Evolutionary conservation across 2,888 invertebrate species (phyloP).

Genomic region (Steromphala cineraria): DNA sequence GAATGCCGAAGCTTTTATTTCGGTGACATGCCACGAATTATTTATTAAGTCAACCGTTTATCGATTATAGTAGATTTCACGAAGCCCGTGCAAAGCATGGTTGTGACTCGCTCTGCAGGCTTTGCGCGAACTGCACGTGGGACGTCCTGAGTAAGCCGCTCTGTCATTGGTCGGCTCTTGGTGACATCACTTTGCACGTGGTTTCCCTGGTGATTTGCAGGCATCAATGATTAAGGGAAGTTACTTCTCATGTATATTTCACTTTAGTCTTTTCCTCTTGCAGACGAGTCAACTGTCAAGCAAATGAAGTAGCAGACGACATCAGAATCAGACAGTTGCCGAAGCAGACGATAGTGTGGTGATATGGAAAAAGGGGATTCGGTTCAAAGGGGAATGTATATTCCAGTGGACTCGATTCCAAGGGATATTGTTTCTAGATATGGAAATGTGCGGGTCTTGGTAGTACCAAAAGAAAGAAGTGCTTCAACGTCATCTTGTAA

Average conservation of each 20-base stretch:
- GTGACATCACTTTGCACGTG: slow-evolving; percentile 13
- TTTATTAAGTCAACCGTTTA: neutral
- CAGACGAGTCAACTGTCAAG: neutral
- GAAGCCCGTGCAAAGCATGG: too few species aligned
- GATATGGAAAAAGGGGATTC: slow-evolving; percentile 9
- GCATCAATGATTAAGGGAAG: neutral
- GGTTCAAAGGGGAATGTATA: slow-evolving; percentile 10
- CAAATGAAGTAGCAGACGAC: neutral
- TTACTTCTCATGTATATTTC: slow-evolving; percentile 13
- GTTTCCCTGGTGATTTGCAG: slow-evolving; percentile 10
- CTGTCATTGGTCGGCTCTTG: neutral
- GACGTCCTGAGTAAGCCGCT: neutral
- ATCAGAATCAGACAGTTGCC: neutral
- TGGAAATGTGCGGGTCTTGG: slow-evolving; percentile 20
- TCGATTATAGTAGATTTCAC: too few species aligned
- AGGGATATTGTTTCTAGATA: neutral
- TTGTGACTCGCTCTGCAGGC: too few species aligned
- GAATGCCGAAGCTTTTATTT: neutral
- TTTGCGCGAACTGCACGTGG: neutral
- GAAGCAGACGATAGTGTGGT: too few species aligned
- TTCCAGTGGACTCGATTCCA: slow-evolving; percentile 16
- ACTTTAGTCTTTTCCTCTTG: neutral
- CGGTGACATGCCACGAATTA: neutral
- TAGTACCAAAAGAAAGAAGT: slow-evolving; percentile 20
- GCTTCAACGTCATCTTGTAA: slow-evolving; percentile 12